Conservation (phyloP, 92 coral and sea anemone species). For the Actinostola sp. region DNA sequence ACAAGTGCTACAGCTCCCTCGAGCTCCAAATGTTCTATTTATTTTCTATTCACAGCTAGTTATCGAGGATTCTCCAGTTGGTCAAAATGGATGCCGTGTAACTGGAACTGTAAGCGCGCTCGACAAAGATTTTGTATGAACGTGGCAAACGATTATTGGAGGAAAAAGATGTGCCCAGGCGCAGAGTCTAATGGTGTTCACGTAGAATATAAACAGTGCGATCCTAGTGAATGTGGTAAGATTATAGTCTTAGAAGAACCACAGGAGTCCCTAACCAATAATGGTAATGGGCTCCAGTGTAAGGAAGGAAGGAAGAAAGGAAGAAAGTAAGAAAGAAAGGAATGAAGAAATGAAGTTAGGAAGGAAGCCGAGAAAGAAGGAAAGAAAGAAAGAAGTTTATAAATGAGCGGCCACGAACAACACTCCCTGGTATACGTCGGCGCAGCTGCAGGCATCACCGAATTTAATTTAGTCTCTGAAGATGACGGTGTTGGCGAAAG, state of each 20-base stretch:
- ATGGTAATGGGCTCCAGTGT: no score
- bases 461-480: no score
- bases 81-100: slow-evolving; percentile 31
- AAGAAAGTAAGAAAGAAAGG: no score
- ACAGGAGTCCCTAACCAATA: not conserved
- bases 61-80: slow-evolving; percentile 34
- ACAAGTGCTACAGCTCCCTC: no score
- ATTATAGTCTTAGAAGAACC: not conserved
- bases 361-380: no score
- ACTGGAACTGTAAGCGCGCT: slow-evolving; percentile 21
- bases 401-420: no score
- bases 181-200: slow-evolving; percentile 34
- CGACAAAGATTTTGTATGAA: slow-evolving; percentile 53
- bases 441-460: no score
- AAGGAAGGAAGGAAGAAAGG: no score
- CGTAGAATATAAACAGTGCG: slow-evolving; percentile 17
- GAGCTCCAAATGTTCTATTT: not conserved
- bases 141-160: slow-evolving; percentile 15
- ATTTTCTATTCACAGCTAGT: not conserved
- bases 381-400: no score
- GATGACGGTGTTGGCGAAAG: no score
- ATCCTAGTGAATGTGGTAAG: slow-evolving; percentile 40
- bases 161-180: slow-evolving; percentile 40
- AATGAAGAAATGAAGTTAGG: no score
- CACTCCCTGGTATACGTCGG: no score